Evolutionary conservation across 2,888 invertebrate species (phyloP).

Genomic region (Ptilodon capucinus): DNA sequence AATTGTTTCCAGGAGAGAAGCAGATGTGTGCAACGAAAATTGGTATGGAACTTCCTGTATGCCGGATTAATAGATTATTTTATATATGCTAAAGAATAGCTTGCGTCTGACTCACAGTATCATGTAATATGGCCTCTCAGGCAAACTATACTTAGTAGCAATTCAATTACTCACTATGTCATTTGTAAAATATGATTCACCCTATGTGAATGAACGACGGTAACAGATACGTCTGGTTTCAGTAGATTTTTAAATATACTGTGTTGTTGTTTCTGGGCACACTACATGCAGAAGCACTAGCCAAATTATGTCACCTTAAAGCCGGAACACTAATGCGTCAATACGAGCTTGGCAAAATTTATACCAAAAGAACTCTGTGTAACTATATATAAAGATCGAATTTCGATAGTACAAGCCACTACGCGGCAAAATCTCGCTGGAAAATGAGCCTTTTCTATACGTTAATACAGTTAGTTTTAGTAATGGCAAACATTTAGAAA

Average conservation of each 20-base stretch:
- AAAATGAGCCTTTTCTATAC: no score
- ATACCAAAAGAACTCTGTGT: no score
- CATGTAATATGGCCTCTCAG: constrained; percentile 46
- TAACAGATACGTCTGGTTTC: neutral
- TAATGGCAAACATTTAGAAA: no score
- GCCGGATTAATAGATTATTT: constrained; percentile 71
- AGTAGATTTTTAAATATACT: neutral
- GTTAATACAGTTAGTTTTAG: no score
- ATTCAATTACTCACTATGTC: constrained; percentile 27
- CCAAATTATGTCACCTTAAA: no score
- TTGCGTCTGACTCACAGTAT: constrained; percentile 57
- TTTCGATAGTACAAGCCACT: no score
- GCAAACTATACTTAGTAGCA: constrained; percentile 40
- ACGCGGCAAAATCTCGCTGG: no score
- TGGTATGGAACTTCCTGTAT: constrained; percentile 72
- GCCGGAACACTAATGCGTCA: no score
- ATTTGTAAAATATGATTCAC: constrained; percentile 6
- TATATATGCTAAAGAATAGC: constrained; percentile 63
- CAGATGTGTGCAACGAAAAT: constrained; percentile 78
- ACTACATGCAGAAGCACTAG: no score
- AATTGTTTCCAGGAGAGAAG: constrained; percentile 46
- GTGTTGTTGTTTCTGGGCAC: neutral
- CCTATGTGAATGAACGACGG: constrained; percentile 14
- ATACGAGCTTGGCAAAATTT: no score
- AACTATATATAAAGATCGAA: no score